Conservation (phyloP, 2,113 vertebrate species). For the Chinchilla lanigera region DNA sequence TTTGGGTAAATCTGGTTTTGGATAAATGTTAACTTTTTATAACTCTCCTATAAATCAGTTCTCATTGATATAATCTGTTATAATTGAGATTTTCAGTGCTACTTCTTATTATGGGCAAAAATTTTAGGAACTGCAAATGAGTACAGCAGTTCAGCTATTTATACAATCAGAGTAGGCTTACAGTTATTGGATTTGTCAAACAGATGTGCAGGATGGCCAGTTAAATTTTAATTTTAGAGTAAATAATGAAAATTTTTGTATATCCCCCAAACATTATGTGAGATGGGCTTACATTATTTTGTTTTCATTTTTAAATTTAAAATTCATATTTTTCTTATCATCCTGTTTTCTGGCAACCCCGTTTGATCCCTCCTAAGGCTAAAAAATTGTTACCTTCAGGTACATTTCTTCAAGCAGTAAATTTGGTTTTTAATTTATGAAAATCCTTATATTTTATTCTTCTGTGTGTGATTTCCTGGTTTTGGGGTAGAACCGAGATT, state of each 20-base stretch:
- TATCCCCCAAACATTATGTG: not conserved
- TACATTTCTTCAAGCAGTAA: not conserved
- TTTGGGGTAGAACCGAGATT: not conserved
- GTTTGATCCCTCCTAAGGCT: not conserved
- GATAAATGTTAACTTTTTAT: not conserved
- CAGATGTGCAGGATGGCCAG: not conserved
- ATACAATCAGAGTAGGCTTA: not conserved
- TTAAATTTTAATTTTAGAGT: constrained; percentile 41
- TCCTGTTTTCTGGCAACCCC: not conserved
- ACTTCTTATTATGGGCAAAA: not conserved
- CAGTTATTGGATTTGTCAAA: not conserved
- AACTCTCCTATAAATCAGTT: not conserved
- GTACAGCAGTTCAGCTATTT: not conserved
- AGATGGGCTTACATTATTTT: not conserved
- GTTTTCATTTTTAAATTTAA: not conserved
- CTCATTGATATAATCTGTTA: not conserved
- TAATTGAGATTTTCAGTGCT: not conserved
- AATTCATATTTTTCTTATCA: not conserved
- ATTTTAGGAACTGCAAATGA: constrained; percentile 2
- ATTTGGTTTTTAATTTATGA: constrained; percentile 8
- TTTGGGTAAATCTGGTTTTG: not conserved
- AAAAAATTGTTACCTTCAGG: not conserved
- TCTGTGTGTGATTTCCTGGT: not conserved
- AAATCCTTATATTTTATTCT: not conserved
- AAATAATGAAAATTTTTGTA: not conserved